A percentile compares a stretch with the other conserved stretches of the same genome.
These are phyloP conservation scores for Eupsilia transversa DNA, from an alignment of 2,888 invertebrate species.

Conservation along the genomic window DNA sequence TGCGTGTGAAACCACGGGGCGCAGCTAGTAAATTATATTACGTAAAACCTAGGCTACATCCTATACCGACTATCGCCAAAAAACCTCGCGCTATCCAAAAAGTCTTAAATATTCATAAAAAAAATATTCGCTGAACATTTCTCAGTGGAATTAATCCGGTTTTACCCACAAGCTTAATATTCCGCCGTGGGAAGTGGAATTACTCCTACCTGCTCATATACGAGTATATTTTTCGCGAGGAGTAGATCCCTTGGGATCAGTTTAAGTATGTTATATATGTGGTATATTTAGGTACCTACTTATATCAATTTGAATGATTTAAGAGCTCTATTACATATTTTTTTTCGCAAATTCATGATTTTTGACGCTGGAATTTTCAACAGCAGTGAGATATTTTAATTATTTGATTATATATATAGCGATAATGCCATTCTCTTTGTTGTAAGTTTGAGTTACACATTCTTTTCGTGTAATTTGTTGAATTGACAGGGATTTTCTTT, in stretches of 20 bases:
- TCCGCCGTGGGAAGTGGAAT: conserved; percentile 28
- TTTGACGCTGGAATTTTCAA: too few species aligned
- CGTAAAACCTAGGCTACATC: not conserved
- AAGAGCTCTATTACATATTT: too few species aligned
- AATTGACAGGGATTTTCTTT: too few species aligned
- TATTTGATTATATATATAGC: too few species aligned
- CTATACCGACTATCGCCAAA: not conserved
- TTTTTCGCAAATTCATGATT: too few species aligned
- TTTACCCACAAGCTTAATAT: conserved; percentile 40
- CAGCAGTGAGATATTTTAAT: too few species aligned
- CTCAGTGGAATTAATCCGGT: conserved; percentile 47
- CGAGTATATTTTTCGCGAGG: conserved; percentile 34
- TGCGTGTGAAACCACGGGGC: too few species aligned
- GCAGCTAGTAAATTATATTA: too few species aligned
- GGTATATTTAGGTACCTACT: not conserved
- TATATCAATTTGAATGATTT: conserved; percentile 1
- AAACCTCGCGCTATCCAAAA: not conserved
- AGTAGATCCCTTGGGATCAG: conserved; percentile 16
- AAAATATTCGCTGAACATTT: conserved; percentile 30
- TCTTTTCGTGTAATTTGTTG: too few species aligned
- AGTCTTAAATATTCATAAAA: conserved; percentile 31
- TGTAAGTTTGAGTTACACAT: too few species aligned
- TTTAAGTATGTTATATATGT: not conserved
- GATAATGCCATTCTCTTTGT: too few species aligned
- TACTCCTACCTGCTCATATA: conserved; percentile 34